A percentile compares a stretch with the other conserved stretches of the same genome.
phyloP scores from a whole-genome alignment of 2,113 vertebrate species.

The Haliaeetus leucogaster region DNA sequence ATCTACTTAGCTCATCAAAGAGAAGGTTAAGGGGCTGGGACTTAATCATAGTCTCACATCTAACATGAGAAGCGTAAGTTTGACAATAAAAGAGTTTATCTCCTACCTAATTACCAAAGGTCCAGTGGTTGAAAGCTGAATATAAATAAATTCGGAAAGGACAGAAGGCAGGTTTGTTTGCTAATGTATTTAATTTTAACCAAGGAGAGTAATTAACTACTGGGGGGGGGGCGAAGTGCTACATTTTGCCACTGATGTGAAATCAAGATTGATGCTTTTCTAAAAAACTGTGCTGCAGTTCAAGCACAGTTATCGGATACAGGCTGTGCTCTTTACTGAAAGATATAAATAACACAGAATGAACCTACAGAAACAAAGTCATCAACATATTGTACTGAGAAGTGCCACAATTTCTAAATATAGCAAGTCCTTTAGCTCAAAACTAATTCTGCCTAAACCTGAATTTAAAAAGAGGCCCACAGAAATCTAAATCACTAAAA shows the following conservation, averaged over 20 bases:
- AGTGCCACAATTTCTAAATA: background rate
- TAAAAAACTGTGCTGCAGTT: background rate
- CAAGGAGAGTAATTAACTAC: background rate
- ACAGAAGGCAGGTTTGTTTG: background rate
- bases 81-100: constrained; percentile 16
- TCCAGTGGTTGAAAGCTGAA: background rate
- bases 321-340: background rate
- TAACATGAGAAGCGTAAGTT: background rate
- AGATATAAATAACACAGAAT: background rate
- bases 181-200: background rate
- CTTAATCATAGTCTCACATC: constrained; percentile 40
- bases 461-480: background rate
- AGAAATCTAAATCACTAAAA: background rate
- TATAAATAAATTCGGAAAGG: background rate
- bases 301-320: background rate
- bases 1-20: constrained; percentile 56
- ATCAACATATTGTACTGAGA: background rate
- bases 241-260: background rate
- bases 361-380: background rate
- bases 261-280: background rate
- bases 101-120: background rate
- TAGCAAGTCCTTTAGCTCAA: background rate
- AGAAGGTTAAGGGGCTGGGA: constrained; percentile 32
- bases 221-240: background rate
- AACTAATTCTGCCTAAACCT: background rate